Percentiles rank a stretch among this genome's conserved stretches.
These are phyloP conservation scores for Clunio marinus DNA, from an alignment of 2,888 invertebrate species.

Conservation along the genomic window DNA sequence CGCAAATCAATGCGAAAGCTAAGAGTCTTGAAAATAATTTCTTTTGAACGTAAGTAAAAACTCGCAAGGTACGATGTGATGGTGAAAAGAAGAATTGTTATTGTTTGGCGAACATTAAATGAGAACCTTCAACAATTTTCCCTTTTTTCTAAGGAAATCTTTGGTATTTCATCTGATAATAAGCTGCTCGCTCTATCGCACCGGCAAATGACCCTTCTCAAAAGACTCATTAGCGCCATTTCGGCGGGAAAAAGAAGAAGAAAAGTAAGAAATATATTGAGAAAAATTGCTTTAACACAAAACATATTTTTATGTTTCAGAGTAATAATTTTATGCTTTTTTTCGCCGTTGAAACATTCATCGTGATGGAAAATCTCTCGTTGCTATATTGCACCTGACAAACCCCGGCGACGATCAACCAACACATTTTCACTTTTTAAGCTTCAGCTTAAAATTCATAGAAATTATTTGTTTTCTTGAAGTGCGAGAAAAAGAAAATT, in stretches of 20 bases:
- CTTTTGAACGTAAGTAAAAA: background rate
- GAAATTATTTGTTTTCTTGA: no score
- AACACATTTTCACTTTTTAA: no score
- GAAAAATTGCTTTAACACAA: slow-evolving; percentile 9
- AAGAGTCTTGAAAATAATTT: background rate
- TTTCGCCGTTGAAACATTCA: no score
- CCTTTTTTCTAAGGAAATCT: background rate
- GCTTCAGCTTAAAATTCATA: background rate
- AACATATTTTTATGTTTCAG: no score
- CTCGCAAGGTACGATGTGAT: background rate
- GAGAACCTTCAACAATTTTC: background rate
- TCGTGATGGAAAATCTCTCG: no score
- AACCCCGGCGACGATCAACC: no score
- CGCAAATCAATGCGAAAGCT: background rate
- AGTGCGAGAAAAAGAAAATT: background rate
- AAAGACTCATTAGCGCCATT: slow-evolving; percentile 26
- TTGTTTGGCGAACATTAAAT: background rate
- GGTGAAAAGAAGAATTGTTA: background rate
- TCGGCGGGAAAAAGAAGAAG: background rate
- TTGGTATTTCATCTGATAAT: slow-evolving; percentile 10
- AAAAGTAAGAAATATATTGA: background rate
- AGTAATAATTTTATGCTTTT: no score
- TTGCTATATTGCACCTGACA: no score
- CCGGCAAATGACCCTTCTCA: slow-evolving; percentile 26
- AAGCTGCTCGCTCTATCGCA: background rate